Conservation (phyloP, 64 coral and sea anemone genomes). For the Platygyra sinensis region DNA sequence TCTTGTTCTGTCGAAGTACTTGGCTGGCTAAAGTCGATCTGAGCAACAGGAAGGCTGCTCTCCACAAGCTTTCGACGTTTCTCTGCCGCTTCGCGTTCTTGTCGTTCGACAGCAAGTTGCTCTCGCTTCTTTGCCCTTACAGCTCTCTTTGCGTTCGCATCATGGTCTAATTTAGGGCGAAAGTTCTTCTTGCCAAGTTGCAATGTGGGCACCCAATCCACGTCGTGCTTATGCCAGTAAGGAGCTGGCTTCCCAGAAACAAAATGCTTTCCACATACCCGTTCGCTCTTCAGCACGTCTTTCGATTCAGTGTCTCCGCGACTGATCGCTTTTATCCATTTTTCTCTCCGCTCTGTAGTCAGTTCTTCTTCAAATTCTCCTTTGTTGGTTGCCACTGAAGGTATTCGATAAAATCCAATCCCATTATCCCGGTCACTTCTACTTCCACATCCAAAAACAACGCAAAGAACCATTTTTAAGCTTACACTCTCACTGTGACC, state of each 20-base stretch:
- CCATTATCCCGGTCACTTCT: no score
- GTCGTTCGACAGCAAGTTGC: slow-evolving; percentile 10
- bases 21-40: slow-evolving; percentile 59
- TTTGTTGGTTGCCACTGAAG: slow-evolving; percentile 39
- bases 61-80: slow-evolving; percentile 47
- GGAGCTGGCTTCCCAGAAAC: slow-evolving; percentile 53
- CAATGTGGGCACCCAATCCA: slow-evolving; percentile 58
- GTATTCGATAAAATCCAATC: no score
- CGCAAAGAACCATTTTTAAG: background rate
- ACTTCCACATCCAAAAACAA: no score
- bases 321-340: slow-evolving; percentile 63
- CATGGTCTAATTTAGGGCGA: background rate
- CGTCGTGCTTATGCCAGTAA: slow-evolving; percentile 41
- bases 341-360: slow-evolving; percentile 46
- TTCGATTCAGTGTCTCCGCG: slow-evolving; percentile 17
- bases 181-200: slow-evolving; percentile 52
- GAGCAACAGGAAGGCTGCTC: no score
- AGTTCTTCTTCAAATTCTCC: slow-evolving; percentile 60
- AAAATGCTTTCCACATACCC: slow-evolving; percentile 58
- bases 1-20: slow-evolving; percentile 31
- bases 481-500: no score
- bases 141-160: slow-evolving; percentile 28
- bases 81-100: slow-evolving; percentile 55
- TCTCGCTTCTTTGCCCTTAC: slow-evolving; percentile 40
- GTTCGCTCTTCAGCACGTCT: slow-evolving; percentile 44